A percentile compares a stretch with the other conserved stretches of the same genome.
These are phyloP conservation scores for Caenorhabditis sp. DNA, from an alignment of 2,888 invertebrate genomes.

Conservation along the genomic window DNA sequence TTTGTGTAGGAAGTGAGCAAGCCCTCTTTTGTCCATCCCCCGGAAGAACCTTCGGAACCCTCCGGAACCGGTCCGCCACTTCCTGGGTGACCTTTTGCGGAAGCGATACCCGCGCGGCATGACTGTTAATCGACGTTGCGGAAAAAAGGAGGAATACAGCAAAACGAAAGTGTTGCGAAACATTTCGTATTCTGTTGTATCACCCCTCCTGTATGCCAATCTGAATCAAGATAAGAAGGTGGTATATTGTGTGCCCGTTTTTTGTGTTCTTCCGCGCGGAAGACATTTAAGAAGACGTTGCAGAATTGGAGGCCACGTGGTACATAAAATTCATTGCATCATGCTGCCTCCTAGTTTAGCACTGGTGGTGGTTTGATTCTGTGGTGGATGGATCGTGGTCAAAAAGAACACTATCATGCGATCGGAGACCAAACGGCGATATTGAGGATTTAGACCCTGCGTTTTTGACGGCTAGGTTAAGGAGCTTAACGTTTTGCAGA, in stretches of 20 bases:
- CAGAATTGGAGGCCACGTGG: conserved; percentile 35
- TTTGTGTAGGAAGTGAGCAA: conserved; percentile 28
- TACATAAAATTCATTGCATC: conserved; percentile 24
- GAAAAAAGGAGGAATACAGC: background rate
- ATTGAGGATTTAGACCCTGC: conserved; percentile 12
- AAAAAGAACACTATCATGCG: conserved; percentile 34
- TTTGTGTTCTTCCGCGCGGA: conserved; percentile 33
- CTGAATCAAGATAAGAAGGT: conserved; percentile 1
- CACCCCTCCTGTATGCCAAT: background rate
- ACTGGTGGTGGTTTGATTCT: conserved; percentile 43
- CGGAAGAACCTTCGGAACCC: conserved; percentile 34
- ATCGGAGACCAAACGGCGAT: conserved; percentile 50
- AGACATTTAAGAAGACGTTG: conserved; percentile 39
- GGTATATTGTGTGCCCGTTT: background rate
- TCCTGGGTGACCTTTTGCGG: conserved; percentile 56
- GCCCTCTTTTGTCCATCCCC: conserved; percentile 38
- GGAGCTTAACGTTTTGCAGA: conserved; percentile 38
- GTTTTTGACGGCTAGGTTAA: too few species aligned
- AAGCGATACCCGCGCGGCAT: conserved; percentile 28
- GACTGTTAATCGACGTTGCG: conserved; percentile 35
- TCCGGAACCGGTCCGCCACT: conserved; percentile 38
- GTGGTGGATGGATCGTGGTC: background rate
- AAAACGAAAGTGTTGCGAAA: conserved; percentile 42
- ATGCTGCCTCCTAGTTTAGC: conserved; percentile 8
- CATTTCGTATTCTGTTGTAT: conserved; percentile 43